Base-by-base conservation (phyloP, 2,797 vertebrate genomes). In the Halcyon badia region DNA sequence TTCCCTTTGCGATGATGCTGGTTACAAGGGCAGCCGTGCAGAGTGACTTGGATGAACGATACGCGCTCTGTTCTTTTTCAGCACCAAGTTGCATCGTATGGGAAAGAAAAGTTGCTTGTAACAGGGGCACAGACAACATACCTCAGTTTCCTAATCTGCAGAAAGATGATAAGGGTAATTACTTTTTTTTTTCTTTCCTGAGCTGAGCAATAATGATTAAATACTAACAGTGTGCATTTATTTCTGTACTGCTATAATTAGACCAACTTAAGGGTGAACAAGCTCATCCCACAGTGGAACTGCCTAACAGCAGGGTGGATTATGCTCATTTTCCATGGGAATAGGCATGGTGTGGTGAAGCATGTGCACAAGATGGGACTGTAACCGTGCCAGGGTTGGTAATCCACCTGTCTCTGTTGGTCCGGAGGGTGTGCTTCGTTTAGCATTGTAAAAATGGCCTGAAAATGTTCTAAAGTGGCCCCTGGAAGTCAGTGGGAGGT, bases 381-480 rank as follows among this genome's bases (percentile, higher is more conserved):
- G 58, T 33, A 18, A 17, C 24, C 17, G 2, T 30, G 30, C 11
- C 37, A 37, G 51, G 31, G n/a, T 24, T 57, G 33, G 15, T 68
- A 3, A 26, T 4, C 16, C 58, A 4, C 20, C 1, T 37, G n/a
- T 24, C 25, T 11, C 22, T 51, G 0, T 26, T 14, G 24, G 31
- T 15, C n/a, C 3, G 3, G 49, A 42, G n/a, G 22, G 26, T 48
- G 7, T 57, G 49, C 54, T 72, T 62, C 28, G 24, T 26, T 86
- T 72, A 78, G 51, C 13, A 2, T 33, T 26, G 46, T 44, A 56
- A 33, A 90, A 77, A 49, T 5, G 21, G 26, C 58, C 68, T 39
- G 68, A 20, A 51, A 60, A 41, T 31, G 14, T 57, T 61, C 56
- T 46, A 46, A 68, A 62, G 46, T 48, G 64, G 30, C 48, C 77